phyloP scores from a whole-genome alignment of 2,888 invertebrate genomes.

The Acholoe squamosa region DNA sequence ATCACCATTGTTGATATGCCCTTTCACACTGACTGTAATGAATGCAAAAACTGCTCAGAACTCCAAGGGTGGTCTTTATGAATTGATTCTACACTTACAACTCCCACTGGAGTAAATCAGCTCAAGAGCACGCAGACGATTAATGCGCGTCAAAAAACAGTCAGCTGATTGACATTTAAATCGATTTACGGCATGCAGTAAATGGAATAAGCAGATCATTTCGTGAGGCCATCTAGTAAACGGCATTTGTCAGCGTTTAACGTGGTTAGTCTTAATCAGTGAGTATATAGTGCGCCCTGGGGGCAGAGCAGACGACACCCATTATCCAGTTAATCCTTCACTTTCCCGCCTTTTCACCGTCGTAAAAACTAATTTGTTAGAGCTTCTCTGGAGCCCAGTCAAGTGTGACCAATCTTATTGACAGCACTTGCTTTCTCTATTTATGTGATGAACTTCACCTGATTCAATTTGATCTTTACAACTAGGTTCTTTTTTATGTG shows the following conservation, averaged over 20 bases:
- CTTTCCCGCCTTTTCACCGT: not conserved
- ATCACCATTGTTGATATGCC: too few species aligned
- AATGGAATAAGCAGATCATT: constrained; percentile 31
- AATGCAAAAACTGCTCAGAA: too few species aligned
- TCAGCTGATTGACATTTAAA: constrained; percentile 43
- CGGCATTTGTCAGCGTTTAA: constrained; percentile 3
- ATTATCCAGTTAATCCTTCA: not conserved
- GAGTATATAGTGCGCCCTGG: constrained; percentile 11
- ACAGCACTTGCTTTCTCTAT: constrained; percentile 14
- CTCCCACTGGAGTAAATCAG: not conserved
- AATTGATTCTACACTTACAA: not conserved
- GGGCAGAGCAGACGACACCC: not conserved
- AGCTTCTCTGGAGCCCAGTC: not conserved
- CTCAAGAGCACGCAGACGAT: not conserved
- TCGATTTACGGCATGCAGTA: constrained; percentile 11
- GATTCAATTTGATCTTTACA: constrained; percentile 38
- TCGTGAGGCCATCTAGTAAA: constrained; percentile 14
- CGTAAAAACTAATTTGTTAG: not conserved
- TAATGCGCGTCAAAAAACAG: not conserved
- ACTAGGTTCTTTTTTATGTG: constrained; percentile 41
- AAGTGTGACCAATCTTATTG: constrained; percentile 2
- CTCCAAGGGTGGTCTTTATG: not conserved
- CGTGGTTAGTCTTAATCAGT: not conserved
- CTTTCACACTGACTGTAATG: too few species aligned
- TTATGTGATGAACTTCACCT: constrained; percentile 44